Base-by-base conservation (phyloP, 1,140 invertebrate species). In the Goniozus legneri region DNA sequence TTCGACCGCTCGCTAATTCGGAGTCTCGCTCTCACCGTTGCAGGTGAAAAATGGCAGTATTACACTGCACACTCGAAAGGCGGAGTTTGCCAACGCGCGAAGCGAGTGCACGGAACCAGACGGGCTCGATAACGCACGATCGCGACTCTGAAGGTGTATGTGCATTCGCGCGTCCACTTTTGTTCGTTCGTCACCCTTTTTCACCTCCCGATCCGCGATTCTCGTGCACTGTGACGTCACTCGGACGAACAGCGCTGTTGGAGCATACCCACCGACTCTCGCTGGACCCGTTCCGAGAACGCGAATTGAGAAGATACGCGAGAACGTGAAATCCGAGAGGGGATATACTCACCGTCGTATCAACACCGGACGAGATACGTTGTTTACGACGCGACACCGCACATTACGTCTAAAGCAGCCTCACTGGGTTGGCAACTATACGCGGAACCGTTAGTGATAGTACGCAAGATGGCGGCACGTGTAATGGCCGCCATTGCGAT, bases 51-150 rank as follows among this genome's bases (percentile, higher is more conserved):
- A 59, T 59, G 56, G 57, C 57, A 54, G 55, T 51, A 22, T 12
- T 12, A 10, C 44, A 58, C 44, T 46, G 44, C n/a, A n/a, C 46
- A 54, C 45, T 48, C 44, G 31, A 33, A 27, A 46, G 54, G 42
- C 54, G 61, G 56, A 44, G 60, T 56, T 50, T 59, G 50, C 60
- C 59, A 63, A 63, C 56, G 44, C 52, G 52, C 58, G n/a, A n/a
- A n/a, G n/a, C n/a, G n/a, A n/a, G n/a, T n/a, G n/a, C n/a, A n/a
- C n/a, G n/a, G n/a, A n/a, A n/a, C n/a, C n/a, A n/a, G n/a, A n/a
- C n/a, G n/a, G n/a, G n/a, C n/a, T n/a, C n/a, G n/a, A n/a, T n/a
- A n/a, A n/a, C n/a, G n/a, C n/a, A n/a, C n/a, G n/a, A n/a, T n/a
- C n/a, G n/a, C n/a, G n/a, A n/a, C n/a, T n/a, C n/a, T n/a, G n/a